A percentile compares a stretch with the other conserved stretches of the same genome.
These are phyloP conservation scores for Dichetophora obliterata DNA, from an alignment of 2,888 invertebrate genomes.

Conservation along the genomic window DNA sequence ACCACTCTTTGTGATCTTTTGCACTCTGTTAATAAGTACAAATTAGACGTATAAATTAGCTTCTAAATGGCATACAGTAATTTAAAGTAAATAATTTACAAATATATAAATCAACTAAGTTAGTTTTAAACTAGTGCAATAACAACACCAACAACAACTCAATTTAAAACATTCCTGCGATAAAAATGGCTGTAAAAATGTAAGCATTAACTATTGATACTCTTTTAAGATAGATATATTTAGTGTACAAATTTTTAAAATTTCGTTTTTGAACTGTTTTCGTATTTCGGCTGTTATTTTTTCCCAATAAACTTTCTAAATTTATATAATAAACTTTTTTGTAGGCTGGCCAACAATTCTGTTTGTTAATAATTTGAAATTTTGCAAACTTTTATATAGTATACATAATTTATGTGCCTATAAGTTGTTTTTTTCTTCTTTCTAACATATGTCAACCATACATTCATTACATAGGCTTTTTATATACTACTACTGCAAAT, in stretches of 20 bases:
- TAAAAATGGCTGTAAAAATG: conserved; percentile 54
- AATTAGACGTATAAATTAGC: conserved; percentile 50
- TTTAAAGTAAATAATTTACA: conserved; percentile 37
- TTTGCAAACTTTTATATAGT: not conserved
- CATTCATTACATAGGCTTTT: not conserved
- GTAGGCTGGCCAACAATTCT: too few species aligned
- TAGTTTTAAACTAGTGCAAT: conserved; percentile 46
- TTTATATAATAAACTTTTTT: too few species aligned
- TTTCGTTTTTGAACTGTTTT: not conserved
- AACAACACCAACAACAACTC: conserved; percentile 35
- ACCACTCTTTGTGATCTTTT: conserved; percentile 26
- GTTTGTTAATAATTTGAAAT: too few species aligned
- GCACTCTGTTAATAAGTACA: conserved; percentile 49
- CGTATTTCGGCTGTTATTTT: too few species aligned
- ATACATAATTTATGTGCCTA: not conserved
- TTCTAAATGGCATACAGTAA: conserved; percentile 43
- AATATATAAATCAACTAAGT: conserved; percentile 35
- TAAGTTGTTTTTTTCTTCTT: not conserved
- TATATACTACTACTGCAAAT: not conserved
- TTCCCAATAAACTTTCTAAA: too few species aligned
- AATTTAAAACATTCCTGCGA: conserved; percentile 50
- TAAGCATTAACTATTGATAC: conserved; percentile 43
- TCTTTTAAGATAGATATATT: not conserved
- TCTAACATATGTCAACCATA: not conserved
- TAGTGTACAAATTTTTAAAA: not conserved